Evolutionary conservation across 2,888 invertebrate genomes (phyloP).

Genomic region (Phalangium opilio): DNA sequence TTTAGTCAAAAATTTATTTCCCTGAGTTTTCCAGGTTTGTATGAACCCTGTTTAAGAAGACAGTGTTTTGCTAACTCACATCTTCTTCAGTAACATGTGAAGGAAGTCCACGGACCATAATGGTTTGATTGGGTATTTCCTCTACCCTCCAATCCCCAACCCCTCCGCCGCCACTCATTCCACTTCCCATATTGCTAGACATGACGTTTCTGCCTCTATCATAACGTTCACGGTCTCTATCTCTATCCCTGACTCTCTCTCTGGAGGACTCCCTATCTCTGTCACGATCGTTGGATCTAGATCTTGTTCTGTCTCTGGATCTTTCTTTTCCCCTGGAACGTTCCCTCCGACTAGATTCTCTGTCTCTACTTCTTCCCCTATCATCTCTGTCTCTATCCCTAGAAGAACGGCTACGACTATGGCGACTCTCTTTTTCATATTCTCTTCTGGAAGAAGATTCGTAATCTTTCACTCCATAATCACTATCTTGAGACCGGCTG

Average conservation of each 20-base stretch:
- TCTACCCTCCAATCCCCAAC: constrained; percentile 17
- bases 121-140: constrained; percentile 45
- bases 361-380: constrained; percentile 14
- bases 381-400: constrained; percentile 10
- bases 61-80: constrained; percentile 37
- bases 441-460: constrained; percentile 1
- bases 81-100: constrained; percentile 61
- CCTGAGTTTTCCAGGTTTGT: no score
- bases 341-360: constrained; percentile 9
- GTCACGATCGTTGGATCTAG: constrained; percentile 9
- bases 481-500: no score
- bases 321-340: constrained; percentile 9
- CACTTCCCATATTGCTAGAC: no score
- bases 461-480: no score
- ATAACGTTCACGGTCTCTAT: constrained; percentile 9
- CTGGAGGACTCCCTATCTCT: constrained; percentile 12
- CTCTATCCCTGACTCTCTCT: constrained; percentile 17
- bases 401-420: neutral
- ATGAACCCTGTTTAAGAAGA: no score
- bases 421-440: constrained; percentile 3
- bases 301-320: constrained; percentile 7
- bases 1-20: no score
- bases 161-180: constrained; percentile 2
- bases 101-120: constrained; percentile 56
- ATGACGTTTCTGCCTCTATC: constrained; percentile 10